Conservation (phyloP, 2,888 invertebrate genomes). For the Brachypterus glaber region DNA sequence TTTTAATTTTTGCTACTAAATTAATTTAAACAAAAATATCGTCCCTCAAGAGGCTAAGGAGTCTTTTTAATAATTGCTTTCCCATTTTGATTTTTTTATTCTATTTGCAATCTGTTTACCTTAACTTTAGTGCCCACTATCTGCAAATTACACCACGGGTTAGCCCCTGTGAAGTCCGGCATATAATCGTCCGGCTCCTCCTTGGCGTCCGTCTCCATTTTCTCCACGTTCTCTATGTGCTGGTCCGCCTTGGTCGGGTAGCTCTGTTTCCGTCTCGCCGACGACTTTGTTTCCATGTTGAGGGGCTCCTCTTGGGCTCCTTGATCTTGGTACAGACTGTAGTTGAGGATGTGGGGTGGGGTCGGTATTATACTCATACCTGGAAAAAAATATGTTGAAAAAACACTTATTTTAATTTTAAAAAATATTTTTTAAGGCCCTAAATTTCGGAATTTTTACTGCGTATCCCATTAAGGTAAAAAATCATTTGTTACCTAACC, state of each 20-base stretch:
- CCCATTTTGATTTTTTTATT: too few species aligned
- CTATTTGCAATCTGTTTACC: too few species aligned
- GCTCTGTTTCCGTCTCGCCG: conserved; percentile 71
- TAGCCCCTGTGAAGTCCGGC: conserved; percentile 37
- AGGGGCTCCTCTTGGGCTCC: conserved; percentile 11
- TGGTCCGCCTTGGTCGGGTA: conserved; percentile 59
- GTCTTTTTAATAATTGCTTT: too few species aligned
- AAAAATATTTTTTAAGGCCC: too few species aligned
- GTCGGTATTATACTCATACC: conserved; percentile 42
- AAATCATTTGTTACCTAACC: neutral
- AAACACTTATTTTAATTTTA: neutral
- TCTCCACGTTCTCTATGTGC: conserved; percentile 21
- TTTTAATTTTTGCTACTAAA: too few species aligned
- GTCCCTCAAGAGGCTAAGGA: too few species aligned
- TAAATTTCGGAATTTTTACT: too few species aligned
- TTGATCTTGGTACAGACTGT: conserved; percentile 23
- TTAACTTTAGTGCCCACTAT: conserved; percentile 35
- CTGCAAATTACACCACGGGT: conserved; percentile 39
- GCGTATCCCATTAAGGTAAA: neutral
- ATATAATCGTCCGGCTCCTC: conserved; percentile 26
- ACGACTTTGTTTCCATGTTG: conserved; percentile 32
- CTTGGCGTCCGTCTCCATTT: conserved; percentile 18
- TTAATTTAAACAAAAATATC: too few species aligned
- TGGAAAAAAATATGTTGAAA: neutral
- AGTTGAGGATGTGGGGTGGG: conserved; percentile 36